These are phyloP conservation scores for Corythucha ciliata DNA, from an alignment of 2,888 invertebrate genomes.

Conservation along the genomic window DNA sequence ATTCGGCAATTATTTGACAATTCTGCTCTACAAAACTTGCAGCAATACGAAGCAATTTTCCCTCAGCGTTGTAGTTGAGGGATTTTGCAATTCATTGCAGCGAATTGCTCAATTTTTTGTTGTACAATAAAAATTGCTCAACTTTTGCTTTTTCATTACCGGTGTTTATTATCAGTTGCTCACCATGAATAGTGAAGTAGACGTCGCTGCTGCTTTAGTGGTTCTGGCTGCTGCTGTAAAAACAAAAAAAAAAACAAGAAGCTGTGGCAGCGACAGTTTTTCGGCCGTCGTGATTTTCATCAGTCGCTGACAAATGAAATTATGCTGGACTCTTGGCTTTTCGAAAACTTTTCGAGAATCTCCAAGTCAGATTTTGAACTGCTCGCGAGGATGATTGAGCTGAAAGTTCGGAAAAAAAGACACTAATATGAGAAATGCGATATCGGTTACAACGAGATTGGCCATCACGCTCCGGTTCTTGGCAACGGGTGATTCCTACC, in stretches of 20 bases:
- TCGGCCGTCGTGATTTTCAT: no score
- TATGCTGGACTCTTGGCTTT: slow-evolving; percentile 8
- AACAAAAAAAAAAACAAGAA: slow-evolving; percentile 3
- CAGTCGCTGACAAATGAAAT: neutral
- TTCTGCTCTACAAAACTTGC: slow-evolving; percentile 1
- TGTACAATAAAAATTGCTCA: slow-evolving; percentile 7
- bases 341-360: slow-evolving; percentile 20
- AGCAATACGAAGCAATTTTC: neutral
- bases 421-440: slow-evolving; percentile 20
- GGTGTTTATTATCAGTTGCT: no score
- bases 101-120: slow-evolving; percentile 6
- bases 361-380: slow-evolving; percentile 23
- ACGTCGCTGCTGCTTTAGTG: slow-evolving; percentile 6
- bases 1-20: neutral
- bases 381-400: slow-evolving; percentile 22
- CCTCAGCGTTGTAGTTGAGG: no score
- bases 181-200: slow-evolving; percentile 1
- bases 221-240: no score
- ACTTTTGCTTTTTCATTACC: slow-evolving; percentile 1
- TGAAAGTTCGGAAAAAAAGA: slow-evolving; percentile 24
- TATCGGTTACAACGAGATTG: slow-evolving; percentile 22
- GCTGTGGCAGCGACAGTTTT: no score
- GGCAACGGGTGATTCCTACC: slow-evolving; percentile 24
- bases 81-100: slow-evolving; percentile 3
- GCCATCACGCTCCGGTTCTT: slow-evolving; percentile 24